These are phyloP conservation scores for Venturia canescens DNA, from an alignment of 1,140 invertebrate species.

Conservation along the genomic window DNA sequence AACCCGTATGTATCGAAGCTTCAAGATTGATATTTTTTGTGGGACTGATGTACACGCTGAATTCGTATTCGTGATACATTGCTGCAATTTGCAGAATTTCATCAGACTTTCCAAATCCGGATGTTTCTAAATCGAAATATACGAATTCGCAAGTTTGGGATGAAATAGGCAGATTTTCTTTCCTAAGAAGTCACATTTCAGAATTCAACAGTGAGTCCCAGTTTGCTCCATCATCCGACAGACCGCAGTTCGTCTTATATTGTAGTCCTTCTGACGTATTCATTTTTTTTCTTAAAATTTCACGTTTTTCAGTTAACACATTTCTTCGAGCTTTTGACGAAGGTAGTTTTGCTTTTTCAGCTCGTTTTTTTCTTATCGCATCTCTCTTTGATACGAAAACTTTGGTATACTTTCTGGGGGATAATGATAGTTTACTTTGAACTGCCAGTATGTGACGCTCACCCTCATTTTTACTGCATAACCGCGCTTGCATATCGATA, in stretches of 20 bases:
- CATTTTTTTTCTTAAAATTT: background rate
- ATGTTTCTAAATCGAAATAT: constrained; percentile 38
- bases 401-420: constrained; percentile 28
- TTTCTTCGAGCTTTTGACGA: background rate
- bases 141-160: background rate
- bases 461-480: constrained; percentile 19
- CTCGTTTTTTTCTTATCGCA: constrained; percentile 11
- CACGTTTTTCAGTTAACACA: background rate
- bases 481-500: background rate
- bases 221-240: background rate
- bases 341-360: background rate
- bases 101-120: constrained; percentile 25
- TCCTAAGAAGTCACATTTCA: background rate
- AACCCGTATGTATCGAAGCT: background rate
- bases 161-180: constrained; percentile 14
- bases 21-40: constrained; percentile 9
- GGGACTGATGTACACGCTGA: constrained; percentile 29
- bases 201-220: background rate
- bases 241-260: background rate
- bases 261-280: background rate
- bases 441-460: background rate
- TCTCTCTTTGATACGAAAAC: background rate
- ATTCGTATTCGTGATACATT: constrained; percentile 20
- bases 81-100: constrained; percentile 33
- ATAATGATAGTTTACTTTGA: background rate